A percentile compares a stretch with the other conserved stretches of the same genome.
Conservation (phyloP, 2,888 invertebrate genomes). For the Loripinus fragilis region DNA sequence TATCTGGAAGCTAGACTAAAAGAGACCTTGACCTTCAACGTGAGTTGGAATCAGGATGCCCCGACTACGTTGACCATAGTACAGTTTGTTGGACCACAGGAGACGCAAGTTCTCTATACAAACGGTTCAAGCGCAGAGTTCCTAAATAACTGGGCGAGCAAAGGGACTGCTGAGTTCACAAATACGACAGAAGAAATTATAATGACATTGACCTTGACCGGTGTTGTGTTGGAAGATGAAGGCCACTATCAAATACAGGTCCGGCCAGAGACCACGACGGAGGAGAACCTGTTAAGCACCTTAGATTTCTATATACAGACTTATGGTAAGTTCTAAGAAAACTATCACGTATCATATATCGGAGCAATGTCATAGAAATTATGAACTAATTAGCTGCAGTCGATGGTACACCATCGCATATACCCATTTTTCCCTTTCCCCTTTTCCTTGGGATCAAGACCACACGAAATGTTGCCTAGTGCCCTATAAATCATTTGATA, state of each 20-base stretch:
- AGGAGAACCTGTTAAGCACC: background rate
- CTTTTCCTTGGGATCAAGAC: too few relatives aligned
- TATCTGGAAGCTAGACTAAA: constrained; percentile 17
- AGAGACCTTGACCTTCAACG: constrained; percentile 11
- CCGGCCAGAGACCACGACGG: background rate
- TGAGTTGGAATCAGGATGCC: constrained; percentile 12
- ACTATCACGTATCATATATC: too few relatives aligned
- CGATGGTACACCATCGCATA: too few relatives aligned
- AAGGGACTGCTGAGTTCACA: background rate
- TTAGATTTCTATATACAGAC: background rate
- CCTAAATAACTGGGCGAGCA: constrained; percentile 23
- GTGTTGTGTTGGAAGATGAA: constrained; percentile 24
- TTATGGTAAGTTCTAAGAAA: background rate
- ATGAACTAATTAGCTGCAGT: too few relatives aligned
- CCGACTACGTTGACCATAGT: constrained; percentile 23
- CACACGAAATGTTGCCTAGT: too few relatives aligned
- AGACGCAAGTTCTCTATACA: constrained; percentile 7
- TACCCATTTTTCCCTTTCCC: too few relatives aligned
- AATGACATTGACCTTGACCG: constrained; percentile 18
- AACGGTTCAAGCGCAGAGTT: constrained; percentile 18
- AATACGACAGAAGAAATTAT: constrained; percentile 8
- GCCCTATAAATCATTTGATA: too few relatives aligned
- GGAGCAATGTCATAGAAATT: too few relatives aligned
- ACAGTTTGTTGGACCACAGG: background rate
- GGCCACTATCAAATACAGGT: constrained; percentile 14